Evolutionary conservation across 2,113 vertebrate genomes (phyloP).

Genomic region (Paradoxurus hermaphroditus): DNA sequence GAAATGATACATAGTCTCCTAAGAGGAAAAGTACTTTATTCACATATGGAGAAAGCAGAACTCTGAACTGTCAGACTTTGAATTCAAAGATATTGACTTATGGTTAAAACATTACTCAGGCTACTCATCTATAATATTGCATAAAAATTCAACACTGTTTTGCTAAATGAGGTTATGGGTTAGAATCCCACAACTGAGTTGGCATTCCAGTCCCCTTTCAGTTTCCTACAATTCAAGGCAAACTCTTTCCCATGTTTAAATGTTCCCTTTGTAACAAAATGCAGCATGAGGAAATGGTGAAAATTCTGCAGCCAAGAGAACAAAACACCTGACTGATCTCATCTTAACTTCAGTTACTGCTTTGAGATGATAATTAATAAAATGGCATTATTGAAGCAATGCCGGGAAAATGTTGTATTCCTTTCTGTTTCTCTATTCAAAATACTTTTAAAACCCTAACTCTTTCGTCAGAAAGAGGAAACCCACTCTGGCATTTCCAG

Average conservation of each 20-base stretch:
- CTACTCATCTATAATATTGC: slow-evolving; percentile 45
- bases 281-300: slow-evolving; percentile 71
- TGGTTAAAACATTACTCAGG: slow-evolving; percentile 35
- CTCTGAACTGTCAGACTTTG: neutral
- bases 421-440: slow-evolving; percentile 71
- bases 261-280: slow-evolving; percentile 59
- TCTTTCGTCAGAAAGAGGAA: neutral
- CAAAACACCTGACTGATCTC: slow-evolving; percentile 53
- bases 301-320: slow-evolving; percentile 46
- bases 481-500: neutral
- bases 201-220: neutral
- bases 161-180: slow-evolving; percentile 18
- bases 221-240: slow-evolving; percentile 65
- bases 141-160: slow-evolving; percentile 39
- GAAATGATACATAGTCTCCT: slow-evolving; percentile 20
- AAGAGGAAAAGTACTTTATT: slow-evolving; percentile 5
- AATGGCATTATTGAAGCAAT: slow-evolving; percentile 55
- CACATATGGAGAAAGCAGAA: neutral
- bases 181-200: slow-evolving; percentile 29
- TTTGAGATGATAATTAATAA: slow-evolving; percentile 63
- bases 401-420: slow-evolving; percentile 68
- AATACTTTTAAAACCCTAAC: slow-evolving; percentile 53
- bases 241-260: slow-evolving; percentile 60
- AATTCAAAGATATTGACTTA: slow-evolving; percentile 41
- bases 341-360: slow-evolving; percentile 64